phyloP scores from a whole-genome alignment of 2,888 invertebrate genomes.

The Nomada fucata region DNA sequence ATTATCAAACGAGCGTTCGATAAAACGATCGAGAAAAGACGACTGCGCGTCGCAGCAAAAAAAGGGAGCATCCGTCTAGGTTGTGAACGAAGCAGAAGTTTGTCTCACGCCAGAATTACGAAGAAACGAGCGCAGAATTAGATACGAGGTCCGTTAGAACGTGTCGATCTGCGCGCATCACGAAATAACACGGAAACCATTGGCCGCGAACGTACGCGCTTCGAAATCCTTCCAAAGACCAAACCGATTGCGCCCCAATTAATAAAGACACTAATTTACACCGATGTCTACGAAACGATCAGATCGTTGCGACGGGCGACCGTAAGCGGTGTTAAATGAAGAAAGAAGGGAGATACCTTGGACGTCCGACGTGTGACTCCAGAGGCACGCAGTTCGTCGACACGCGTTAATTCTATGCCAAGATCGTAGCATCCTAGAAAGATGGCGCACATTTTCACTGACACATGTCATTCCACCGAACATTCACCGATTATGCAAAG shows the following conservation, averaged over 20 bases:
- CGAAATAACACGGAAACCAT: neutral
- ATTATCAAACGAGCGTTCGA: neutral
- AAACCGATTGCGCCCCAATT: neutral
- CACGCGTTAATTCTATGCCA: constrained; percentile 30
- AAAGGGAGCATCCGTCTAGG: neutral
- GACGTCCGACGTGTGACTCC: constrained; percentile 34
- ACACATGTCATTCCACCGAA: constrained; percentile 28
- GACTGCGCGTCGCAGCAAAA: neutral
- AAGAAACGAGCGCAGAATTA: neutral
- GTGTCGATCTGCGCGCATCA: too few species aligned
- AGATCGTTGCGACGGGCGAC: neutral
- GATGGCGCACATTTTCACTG: constrained; percentile 45
- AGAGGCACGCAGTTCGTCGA: constrained; percentile 28
- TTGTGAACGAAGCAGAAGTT: neutral
- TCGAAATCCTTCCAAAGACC: neutral
- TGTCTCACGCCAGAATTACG: too few species aligned
- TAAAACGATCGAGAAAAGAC: too few species aligned
- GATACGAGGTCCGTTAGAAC: too few species aligned
- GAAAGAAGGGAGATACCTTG: constrained; percentile 51
- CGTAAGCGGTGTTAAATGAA: constrained; percentile 35
- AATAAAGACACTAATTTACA: neutral
- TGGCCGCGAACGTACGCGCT: neutral
- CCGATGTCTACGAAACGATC: neutral
- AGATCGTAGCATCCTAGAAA: constrained; percentile 32
- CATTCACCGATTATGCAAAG: constrained; percentile 18